phyloP scores from a whole-genome alignment of 2,113 vertebrate species.

The Archocentrus centrarchus region DNA sequence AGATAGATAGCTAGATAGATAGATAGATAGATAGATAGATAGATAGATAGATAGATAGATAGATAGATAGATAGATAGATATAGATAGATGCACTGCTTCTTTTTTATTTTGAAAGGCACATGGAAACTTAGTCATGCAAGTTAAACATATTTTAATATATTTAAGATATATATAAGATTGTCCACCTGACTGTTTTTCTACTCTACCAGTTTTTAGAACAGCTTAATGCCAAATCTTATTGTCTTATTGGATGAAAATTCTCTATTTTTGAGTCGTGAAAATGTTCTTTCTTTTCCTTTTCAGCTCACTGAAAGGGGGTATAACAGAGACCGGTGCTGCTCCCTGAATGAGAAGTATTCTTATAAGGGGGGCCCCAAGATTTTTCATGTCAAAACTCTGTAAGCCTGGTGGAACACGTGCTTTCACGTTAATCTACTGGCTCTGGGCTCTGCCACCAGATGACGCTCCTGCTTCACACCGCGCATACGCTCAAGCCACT shows the following conservation, averaged over 20 bases:
- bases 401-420: not conserved
- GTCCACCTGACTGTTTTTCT: not conserved
- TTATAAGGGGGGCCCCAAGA: slow-evolving; percentile 8
- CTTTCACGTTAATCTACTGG: not conserved
- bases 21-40: too few species aligned
- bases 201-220: not conserved
- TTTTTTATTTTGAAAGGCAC: not conserved
- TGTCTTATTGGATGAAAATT: not conserved
- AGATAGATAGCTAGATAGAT: too few species aligned
- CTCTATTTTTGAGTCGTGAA: not conserved
- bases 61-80: too few species aligned
- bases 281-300: not conserved
- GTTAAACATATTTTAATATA: not conserved
- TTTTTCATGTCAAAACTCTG: slow-evolving; percentile 2
- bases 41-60: too few species aligned
- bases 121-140: not conserved
- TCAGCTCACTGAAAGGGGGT: not conserved
- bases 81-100: not conserved
- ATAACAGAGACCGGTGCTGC: not conserved
- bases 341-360: slow-evolving; percentile 48
- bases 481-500: not conserved
- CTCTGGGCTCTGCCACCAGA: slow-evolving; percentile 56
- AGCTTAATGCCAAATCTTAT: not conserved
- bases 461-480: slow-evolving; percentile 68
- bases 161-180: not conserved